A percentile compares a stretch with the other conserved stretches of the same genome.
Evolutionary conservation across 2,888 invertebrate species (phyloP).

Genomic region (Idaea dimidiata): DNA sequence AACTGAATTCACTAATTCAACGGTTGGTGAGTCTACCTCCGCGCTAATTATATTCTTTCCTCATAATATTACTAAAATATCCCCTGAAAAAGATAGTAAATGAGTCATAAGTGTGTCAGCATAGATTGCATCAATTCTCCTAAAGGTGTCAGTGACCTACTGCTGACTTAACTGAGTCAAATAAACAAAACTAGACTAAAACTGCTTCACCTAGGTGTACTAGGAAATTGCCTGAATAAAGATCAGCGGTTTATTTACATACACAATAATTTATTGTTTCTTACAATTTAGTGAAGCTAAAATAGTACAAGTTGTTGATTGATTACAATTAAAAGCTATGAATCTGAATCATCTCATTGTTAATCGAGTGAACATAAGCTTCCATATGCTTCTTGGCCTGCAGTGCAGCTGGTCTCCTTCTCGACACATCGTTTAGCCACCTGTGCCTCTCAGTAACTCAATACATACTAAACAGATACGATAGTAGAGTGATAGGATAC

Average conservation of each 20-base stretch:
- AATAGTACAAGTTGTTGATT: conserved; percentile 74
- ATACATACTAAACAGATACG: conserved; percentile 20
- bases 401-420: conserved; percentile 56
- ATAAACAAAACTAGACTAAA: neutral
- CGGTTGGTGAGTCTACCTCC: neutral
- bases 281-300: conserved; percentile 81
- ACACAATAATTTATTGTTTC: conserved; percentile 82
- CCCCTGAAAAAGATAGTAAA: neutral
- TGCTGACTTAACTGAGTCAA: neutral
- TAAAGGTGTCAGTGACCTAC: neutral
- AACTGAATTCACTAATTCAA: neutral
- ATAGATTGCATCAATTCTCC: neutral
- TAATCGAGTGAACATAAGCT: conserved; percentile 68
- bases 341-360: conserved; percentile 69
- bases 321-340: conserved; percentile 78
- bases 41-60: neutral
- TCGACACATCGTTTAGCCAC: conserved; percentile 68
- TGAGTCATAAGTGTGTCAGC: neutral
- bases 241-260: conserved; percentile 76
- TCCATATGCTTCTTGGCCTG: conserved; percentile 58
- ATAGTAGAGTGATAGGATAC: conserved; percentile 45
- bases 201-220: conserved; percentile 9
- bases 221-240: conserved; percentile 74
- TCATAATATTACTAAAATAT: neutral
- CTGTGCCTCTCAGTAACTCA: conserved; percentile 39